Evolutionary conservation across 2,888 invertebrate species (phyloP).

Genomic region (Panorpa germanica): DNA sequence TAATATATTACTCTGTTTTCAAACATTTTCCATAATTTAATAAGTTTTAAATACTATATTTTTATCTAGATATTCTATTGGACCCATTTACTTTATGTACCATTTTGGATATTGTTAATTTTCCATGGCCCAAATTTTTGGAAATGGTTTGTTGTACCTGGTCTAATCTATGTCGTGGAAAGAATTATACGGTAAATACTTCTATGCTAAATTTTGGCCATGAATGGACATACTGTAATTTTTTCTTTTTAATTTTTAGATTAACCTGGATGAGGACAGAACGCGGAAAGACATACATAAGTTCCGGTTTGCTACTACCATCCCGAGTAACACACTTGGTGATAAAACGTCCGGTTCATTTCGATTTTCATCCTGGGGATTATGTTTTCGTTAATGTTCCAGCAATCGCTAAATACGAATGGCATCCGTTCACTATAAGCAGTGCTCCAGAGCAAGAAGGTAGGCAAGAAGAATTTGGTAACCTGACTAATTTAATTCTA

Average conservation of each 20-base stretch:
- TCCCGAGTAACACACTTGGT: slow-evolving; percentile 84
- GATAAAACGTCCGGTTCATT: slow-evolving; percentile 68
- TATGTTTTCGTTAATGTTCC: slow-evolving; percentile 89
- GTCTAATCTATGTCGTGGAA: slow-evolving; percentile 59
- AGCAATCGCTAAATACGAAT: slow-evolving; percentile 78
- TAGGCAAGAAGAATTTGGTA: slow-evolving; percentile 16
- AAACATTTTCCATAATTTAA: no score
- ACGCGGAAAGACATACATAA: slow-evolving; percentile 75
- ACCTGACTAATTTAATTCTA: slow-evolving; percentile 1
- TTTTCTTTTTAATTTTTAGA: slow-evolving; percentile 14
- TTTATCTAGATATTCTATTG: slow-evolving; percentile 81
- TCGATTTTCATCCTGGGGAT: slow-evolving; percentile 83
- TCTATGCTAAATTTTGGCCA: neutral
- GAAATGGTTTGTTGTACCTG: slow-evolving; percentile 85
- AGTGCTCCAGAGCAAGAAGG: slow-evolving; percentile 88
- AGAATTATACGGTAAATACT: slow-evolving; percentile 34
- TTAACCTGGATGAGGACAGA: slow-evolving; percentile 43
- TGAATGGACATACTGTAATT: neutral
- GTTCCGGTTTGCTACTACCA: slow-evolving; percentile 69
- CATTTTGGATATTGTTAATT: slow-evolving; percentile 68
- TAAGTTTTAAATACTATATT: no score
- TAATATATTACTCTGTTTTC: no score
- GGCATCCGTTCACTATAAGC: slow-evolving; percentile 95
- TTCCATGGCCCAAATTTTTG: slow-evolving; percentile 87
- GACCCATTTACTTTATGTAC: slow-evolving; percentile 77